Evolutionary conservation across 2,797 vertebrate genomes (phyloP).

Genomic region (Phyllotis vaccarum): DNA sequence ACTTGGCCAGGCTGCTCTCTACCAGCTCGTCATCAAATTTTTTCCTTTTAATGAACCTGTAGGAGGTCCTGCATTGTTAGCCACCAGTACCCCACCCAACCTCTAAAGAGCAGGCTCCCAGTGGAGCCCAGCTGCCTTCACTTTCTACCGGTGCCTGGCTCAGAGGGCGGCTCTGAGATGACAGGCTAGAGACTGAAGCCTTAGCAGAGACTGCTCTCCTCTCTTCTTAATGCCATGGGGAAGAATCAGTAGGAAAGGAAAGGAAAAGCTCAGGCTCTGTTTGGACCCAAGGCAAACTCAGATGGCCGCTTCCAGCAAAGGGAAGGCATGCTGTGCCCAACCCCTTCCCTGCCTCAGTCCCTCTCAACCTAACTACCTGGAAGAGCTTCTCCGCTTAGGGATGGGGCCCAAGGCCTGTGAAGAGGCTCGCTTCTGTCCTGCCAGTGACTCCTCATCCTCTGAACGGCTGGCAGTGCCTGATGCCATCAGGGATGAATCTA

Average conservation of each 20-base stretch:
- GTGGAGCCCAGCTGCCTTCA: neutral
- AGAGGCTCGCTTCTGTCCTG: constrained; percentile 93
- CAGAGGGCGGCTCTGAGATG: neutral
- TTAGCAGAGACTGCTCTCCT: neutral
- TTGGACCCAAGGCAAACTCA: neutral
- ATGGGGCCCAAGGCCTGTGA: constrained; percentile 92
- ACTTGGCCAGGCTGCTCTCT: constrained; percentile 98
- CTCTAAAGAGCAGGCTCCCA: neutral
- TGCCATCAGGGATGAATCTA: constrained; percentile 89
- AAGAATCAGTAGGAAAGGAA: neutral
- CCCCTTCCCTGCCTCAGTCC: neutral
- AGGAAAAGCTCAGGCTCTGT: constrained; percentile 29
- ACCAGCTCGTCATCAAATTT: constrained; percentile 99
- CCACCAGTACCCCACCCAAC: neutral
- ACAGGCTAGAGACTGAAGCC: neutral
- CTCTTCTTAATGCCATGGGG: neutral
- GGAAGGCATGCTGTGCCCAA: neutral
- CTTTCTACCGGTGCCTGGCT: neutral
- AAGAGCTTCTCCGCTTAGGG: constrained; percentile 97
- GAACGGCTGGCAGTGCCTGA: constrained; percentile 93
- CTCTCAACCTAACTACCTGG: constrained; percentile 89
- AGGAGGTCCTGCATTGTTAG: constrained; percentile 9
- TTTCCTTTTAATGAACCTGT: constrained; percentile 97
- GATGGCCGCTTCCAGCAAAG: neutral
- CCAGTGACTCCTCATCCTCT: constrained; percentile 94